phyloP scores from a whole-genome alignment of 2,888 invertebrate genomes.

The Calameuta pallipes region DNA sequence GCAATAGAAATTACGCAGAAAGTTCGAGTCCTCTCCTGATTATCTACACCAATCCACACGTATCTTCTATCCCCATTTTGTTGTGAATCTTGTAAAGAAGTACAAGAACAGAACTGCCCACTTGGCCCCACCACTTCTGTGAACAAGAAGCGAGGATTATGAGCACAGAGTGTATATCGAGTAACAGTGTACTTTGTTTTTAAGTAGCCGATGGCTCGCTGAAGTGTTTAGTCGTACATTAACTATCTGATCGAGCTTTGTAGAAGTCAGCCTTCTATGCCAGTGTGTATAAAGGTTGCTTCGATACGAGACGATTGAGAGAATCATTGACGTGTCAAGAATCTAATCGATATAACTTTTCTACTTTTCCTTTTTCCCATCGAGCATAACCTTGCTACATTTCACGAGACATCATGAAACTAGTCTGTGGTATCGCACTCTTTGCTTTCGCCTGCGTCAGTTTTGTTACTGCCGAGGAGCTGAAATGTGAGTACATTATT shows the following conservation, averaged over 20 bases:
- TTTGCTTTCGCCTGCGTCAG: slow-evolving; percentile 63
- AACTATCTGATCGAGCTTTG: slow-evolving; percentile 23
- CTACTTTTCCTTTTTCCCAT: slow-evolving; percentile 5
- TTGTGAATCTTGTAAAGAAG: not conserved
- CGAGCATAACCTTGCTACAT: not conserved
- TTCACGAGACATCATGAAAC: slow-evolving; percentile 49
- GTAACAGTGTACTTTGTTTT: slow-evolving; percentile 32
- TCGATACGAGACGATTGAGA: slow-evolving; percentile 25
- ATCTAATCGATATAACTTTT: slow-evolving; percentile 12
- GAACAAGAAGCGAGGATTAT: not conserved
- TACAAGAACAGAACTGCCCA: not conserved
- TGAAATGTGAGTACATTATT: slow-evolving; percentile 75
- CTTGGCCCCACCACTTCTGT: not conserved
- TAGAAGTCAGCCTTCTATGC: slow-evolving; percentile 81
- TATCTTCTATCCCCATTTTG: not conserved
- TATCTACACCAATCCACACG: not conserved
- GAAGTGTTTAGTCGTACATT: slow-evolving; percentile 27
- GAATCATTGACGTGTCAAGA: not conserved
- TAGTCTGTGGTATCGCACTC: slow-evolving; percentile 69
- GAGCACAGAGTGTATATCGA: not conserved
- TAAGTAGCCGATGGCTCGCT: slow-evolving; percentile 27
- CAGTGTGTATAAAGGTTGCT: slow-evolving; percentile 91
- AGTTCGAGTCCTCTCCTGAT: slow-evolving; percentile 23
- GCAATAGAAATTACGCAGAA: slow-evolving; percentile 31
- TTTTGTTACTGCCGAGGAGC: slow-evolving; percentile 67